phyloP scores from a whole-genome alignment of 2,113 vertebrate genomes.

The Sphyrna mokarran region DNA sequence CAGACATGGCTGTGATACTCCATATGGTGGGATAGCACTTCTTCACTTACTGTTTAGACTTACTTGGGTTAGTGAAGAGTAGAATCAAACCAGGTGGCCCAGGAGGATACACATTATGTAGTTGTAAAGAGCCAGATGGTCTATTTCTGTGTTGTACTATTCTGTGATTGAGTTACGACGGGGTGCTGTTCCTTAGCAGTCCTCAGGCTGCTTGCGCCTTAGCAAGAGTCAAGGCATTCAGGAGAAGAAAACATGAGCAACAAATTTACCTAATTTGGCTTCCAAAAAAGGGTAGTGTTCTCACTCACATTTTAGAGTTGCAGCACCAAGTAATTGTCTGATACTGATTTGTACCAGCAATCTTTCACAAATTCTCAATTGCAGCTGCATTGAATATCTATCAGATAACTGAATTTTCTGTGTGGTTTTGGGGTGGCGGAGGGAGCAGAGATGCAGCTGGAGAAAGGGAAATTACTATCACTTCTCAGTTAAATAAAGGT shows the following conservation, averaged over 20 bases:
- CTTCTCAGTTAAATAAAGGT: background rate
- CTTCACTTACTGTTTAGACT: background rate
- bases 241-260: background rate
- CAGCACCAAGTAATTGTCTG: background rate
- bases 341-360: background rate
- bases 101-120: background rate
- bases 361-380: background rate
- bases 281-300: background rate
- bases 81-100: background rate
- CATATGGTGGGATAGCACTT: background rate
- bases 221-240: background rate
- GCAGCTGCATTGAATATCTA: background rate
- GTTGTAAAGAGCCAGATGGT: background rate
- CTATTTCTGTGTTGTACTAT: background rate
- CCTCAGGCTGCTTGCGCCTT: background rate
- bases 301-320: background rate
- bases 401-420: background rate
- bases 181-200: background rate
- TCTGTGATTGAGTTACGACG: background rate
- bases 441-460: background rate
- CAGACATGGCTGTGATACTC: background rate
- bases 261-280: background rate
- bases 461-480: background rate
- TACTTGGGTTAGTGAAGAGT: background rate
- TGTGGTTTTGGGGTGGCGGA: background rate